These are phyloP conservation scores for Gobio occitaniae DNA, from an alignment of 2,797 vertebrate genomes.

Conservation along the genomic window DNA sequence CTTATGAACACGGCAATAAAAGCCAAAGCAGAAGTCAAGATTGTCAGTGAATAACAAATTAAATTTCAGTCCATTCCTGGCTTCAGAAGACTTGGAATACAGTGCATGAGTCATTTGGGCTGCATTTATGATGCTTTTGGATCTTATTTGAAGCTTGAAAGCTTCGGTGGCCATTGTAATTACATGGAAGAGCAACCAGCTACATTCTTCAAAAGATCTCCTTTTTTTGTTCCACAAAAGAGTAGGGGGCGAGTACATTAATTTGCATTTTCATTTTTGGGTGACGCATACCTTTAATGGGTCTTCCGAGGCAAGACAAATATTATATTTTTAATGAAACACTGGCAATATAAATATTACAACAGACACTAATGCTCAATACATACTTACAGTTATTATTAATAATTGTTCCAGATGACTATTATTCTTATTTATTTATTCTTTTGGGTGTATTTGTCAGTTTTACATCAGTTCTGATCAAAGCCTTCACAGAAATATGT, in stretches of 20 bases:
- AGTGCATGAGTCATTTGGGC: not conserved
- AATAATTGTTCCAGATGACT: not conserved
- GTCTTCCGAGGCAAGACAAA: not conserved
- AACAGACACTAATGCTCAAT: not conserved
- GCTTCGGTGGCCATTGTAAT: not conserved
- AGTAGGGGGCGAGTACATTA: not conserved
- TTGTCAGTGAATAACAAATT: not conserved
- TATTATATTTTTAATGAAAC: not conserved
- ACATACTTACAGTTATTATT: not conserved
- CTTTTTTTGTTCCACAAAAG: not conserved
- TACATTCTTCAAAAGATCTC: not conserved
- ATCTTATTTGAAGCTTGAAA: not conserved
- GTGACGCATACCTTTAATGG: not conserved
- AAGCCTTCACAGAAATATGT: conserved; percentile 5
- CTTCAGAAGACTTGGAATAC: not conserved
- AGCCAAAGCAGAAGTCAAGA: not conserved
- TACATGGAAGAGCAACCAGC: not conserved
- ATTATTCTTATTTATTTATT: not conserved
- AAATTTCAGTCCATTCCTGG: not conserved
- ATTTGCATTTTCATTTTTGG: not conserved
- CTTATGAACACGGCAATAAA: not conserved
- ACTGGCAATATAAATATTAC: not conserved
- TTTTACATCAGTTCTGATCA: conserved; percentile 9
- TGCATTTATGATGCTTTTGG: not conserved
- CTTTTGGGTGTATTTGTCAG: not conserved